Evolutionary conservation across 2,888 invertebrate genomes (phyloP).

Genomic region (Pyrochroa serraticornis): DNA sequence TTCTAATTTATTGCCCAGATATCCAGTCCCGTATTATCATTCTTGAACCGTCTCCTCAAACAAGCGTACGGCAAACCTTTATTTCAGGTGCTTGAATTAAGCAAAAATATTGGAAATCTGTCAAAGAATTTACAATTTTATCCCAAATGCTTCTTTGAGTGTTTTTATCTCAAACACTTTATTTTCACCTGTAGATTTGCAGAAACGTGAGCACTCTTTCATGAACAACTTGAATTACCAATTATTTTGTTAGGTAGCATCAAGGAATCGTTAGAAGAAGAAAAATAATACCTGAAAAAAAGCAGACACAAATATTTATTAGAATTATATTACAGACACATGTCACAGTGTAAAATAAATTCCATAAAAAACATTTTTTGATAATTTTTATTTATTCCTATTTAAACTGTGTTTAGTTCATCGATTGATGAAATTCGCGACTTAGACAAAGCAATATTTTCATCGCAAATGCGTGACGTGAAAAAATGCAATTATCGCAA

Average conservation of each 20-base stretch:
- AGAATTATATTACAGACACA: constrained; percentile 66
- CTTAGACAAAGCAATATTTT: constrained; percentile 69
- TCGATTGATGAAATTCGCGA: constrained; percentile 76
- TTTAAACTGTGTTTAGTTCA: constrained; percentile 71
- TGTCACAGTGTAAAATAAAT: constrained; percentile 58
- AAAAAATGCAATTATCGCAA: constrained; percentile 69
- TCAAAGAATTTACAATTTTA: constrained; percentile 68
- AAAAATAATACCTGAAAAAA: constrained; percentile 66
- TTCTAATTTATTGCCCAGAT: constrained; percentile 60
- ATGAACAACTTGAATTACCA: background rate
- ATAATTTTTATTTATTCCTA: background rate
- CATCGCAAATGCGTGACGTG: constrained; percentile 72
- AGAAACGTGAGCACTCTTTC: constrained; percentile 60
- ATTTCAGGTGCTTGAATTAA: constrained; percentile 75
- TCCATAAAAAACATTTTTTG: background rate
- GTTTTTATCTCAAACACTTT: constrained; percentile 74
- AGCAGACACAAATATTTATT: constrained; percentile 65
- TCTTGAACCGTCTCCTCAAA: constrained; percentile 76
- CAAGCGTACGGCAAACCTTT: constrained; percentile 79
- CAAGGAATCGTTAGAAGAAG: constrained; percentile 63
- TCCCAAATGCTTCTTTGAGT: constrained; percentile 67
- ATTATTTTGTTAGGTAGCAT: constrained; percentile 56
- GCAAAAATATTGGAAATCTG: constrained; percentile 69
- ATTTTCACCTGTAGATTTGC: constrained; percentile 73
- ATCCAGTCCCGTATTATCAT: constrained; percentile 83